phyloP scores from a whole-genome alignment of 2,888 invertebrate genomes.

The Melieria picta region DNA sequence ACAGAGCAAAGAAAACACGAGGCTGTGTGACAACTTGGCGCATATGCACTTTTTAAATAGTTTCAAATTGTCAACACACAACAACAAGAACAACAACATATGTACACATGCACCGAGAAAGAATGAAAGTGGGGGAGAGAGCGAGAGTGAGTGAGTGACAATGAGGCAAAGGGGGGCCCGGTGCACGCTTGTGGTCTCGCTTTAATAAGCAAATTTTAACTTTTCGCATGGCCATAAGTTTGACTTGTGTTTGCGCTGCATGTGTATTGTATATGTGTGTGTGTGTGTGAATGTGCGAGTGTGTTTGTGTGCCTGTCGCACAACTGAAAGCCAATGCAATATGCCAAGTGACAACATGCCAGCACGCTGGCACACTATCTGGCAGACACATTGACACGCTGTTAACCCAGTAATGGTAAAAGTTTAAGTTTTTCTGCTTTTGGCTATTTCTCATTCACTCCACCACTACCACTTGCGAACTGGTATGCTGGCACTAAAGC shows the following conservation, averaged over 20 bases:
- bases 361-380: not conserved
- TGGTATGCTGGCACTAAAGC: not conserved
- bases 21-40: slow-evolving; percentile 8
- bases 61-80: slow-evolving; percentile 23
- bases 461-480: not conserved
- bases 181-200: slow-evolving; percentile 8
- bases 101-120: too few species aligned
- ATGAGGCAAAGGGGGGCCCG: slow-evolving; percentile 4
- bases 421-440: slow-evolving; percentile 31
- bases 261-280: not conserved
- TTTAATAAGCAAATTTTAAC: slow-evolving; percentile 24
- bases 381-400: slow-evolving; percentile 27
- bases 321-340: slow-evolving; percentile 22
- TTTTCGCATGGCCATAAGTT: too few species aligned
- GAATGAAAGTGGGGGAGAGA: too few species aligned
- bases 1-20: not conserved
- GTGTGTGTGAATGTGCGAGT: not conserved
- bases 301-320: not conserved
- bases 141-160: not conserved
- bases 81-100: slow-evolving; percentile 1
- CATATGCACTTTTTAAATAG: slow-evolving; percentile 21
- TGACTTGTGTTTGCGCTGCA: not conserved
- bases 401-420: slow-evolving; percentile 32
- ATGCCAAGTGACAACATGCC: slow-evolving; percentile 9
- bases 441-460: slow-evolving; percentile 27